phyloP scores from a whole-genome alignment of 2,113 vertebrate species.

The Gila orcuttii region DNA sequence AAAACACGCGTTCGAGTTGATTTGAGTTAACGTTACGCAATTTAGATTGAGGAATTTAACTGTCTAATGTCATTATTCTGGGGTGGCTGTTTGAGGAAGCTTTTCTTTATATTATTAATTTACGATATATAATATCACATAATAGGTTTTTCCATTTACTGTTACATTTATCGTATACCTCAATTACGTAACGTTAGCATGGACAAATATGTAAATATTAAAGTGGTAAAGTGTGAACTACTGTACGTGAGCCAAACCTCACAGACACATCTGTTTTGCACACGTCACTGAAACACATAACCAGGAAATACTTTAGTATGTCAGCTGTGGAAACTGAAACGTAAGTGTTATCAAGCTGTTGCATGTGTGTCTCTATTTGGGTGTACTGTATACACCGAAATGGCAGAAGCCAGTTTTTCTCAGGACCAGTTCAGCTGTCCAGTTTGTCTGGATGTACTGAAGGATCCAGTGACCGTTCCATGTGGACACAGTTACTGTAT shows the following conservation, averaged over 20 bases:
- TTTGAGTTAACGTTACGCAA: too few species aligned
- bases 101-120: too few species aligned
- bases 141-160: too few species aligned
- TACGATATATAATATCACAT: too few species aligned
- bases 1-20: too few species aligned
- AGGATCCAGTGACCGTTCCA: neutral
- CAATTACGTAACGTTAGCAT: neutral
- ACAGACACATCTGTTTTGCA: neutral
- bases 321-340: neutral
- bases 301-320: neutral
- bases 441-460: neutral
- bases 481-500: constrained; percentile 14
- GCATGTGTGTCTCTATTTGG: neutral
- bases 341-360: neutral
- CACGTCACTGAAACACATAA: neutral
- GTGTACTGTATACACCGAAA: neutral
- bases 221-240: neutral
- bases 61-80: too few species aligned
- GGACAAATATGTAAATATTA: neutral
- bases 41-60: too few species aligned
- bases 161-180: neutral
- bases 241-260: neutral
- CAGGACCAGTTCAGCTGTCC: neutral
- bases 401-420: neutral
- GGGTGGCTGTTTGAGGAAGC: too few species aligned